Evolutionary conservation across 2,797 vertebrate species (phyloP).

Genomic region (Avahi laniger): DNA sequence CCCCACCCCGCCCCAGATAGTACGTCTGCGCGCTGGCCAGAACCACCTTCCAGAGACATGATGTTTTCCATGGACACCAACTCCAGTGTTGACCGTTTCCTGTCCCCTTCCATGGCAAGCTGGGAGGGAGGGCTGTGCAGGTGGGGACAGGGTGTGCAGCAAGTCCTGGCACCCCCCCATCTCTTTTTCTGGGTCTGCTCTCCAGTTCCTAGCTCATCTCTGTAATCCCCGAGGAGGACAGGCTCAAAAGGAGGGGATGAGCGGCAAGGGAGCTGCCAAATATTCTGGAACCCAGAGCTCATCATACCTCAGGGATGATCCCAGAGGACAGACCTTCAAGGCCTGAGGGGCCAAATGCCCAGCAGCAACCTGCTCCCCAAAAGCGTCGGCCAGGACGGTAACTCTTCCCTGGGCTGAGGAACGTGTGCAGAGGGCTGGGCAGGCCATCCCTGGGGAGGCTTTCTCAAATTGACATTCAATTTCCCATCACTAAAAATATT

Average conservation of each 20-base stretch:
- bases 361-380: rapidly evolving
- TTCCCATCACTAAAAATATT: slow-evolving; percentile 51
- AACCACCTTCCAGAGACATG: neutral
- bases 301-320: neutral
- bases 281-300: neutral
- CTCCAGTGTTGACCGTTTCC: rapidly evolving
- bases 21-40: no score
- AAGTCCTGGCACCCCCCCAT: no score
- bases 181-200: neutral
- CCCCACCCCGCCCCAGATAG: rapidly evolving
- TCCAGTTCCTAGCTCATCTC: neutral
- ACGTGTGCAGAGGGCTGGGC: neutral
- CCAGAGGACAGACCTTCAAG: no score
- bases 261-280: neutral
- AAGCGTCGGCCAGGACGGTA: neutral
- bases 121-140: neutral
- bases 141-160: no score
- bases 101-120: neutral
- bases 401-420: neutral
- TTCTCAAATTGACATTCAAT: slow-evolving; percentile 37
- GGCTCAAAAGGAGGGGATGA: neutral
- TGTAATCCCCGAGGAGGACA: neutral
- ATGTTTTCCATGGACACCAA: rapidly evolving
- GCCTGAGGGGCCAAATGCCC: rapidly evolving
- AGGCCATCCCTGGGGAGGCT: neutral